Base-by-base conservation (phyloP, 1,140 invertebrate species). In the Zaprionus kolodkinae region DNA sequence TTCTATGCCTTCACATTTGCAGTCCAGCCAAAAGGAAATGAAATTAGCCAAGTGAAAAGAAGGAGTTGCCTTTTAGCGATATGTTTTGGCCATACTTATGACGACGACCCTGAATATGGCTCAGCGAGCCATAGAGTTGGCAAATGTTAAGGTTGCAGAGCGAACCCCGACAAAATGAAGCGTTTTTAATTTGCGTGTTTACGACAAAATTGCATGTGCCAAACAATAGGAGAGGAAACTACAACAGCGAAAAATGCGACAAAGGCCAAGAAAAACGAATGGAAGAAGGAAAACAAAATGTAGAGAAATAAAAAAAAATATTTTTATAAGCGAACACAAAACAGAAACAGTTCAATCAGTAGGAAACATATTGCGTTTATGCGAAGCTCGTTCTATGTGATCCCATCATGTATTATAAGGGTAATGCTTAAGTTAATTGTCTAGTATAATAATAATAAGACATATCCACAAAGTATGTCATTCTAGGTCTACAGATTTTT, bases 141-240 rank as follows among this genome's bases (percentile, higher is more conserved):
- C 55, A 87, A 86, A 87, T 66, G 79, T 80, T 88, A 83, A 86
- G 79, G 76, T 78, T 86, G 54, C 61, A 64, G 40, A 45, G 13
- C 11, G 33, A 33, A n/a, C n/a, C 13, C 50, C 35, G 36, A 64
- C 57, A 50, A 67, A 54, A 57, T 57, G 70, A 76, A 45, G 50
- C 73, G 66, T 56, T 73, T 86, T 72, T 83, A 88, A 88, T 83
- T 87, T 82, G 79, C 83, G 85, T 87, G 79, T 83, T 77, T 77
- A 87, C 79, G 70, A 76, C 76, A 55, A 83, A 72, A 80, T 88
- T 63, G 80, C 79, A 88, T 83, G 72, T 75, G 55, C 70, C 38
- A 66, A 15, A 30, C 43, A 54, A 60, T 72, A 61, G 45, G 66
- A 65, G 25, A 15, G 65, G 27, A 30, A 30, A 30, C 27, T 30